A percentile compares a stretch with the other conserved stretches of the same genome.
These are phyloP conservation scores for Stictonetta naevosa DNA, from an alignment of 2,113 vertebrate genomes.

Conservation along the genomic window DNA sequence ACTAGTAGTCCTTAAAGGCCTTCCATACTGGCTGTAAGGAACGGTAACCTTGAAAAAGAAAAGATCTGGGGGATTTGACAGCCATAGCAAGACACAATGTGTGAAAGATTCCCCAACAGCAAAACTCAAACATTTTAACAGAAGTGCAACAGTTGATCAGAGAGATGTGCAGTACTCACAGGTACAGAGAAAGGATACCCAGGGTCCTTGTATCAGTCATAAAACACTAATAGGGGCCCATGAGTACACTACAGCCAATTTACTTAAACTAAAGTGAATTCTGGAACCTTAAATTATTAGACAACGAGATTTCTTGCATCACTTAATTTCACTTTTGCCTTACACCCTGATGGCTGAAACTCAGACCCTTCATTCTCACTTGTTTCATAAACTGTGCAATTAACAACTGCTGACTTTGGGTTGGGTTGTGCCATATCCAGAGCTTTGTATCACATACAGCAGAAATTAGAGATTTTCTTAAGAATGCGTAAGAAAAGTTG, in stretches of 20 bases:
- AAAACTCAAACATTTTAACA: constrained; percentile 67
- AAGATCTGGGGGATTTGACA: constrained; percentile 21
- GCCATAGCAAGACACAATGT: background rate
- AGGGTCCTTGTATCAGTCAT: constrained; percentile 38
- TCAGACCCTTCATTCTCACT: background rate
- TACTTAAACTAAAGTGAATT: constrained; percentile 67
- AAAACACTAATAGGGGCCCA: constrained; percentile 39
- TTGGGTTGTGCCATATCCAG: background rate
- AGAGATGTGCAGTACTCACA: constrained; percentile 11
- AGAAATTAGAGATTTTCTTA: background rate
- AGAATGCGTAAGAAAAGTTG: background rate
- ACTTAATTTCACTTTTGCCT: background rate
- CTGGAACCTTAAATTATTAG: constrained; percentile 38
- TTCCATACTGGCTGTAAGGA: background rate
- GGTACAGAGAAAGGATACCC: background rate
- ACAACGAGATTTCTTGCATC: constrained; percentile 1
- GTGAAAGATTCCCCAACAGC: constrained; percentile 45
- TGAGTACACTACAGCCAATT: constrained; percentile 17
- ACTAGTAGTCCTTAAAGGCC: background rate
- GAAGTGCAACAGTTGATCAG: constrained; percentile 59
- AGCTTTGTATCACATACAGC: background rate
- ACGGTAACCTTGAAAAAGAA: constrained; percentile 47
- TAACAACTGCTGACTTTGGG: background rate
- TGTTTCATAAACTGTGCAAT: background rate
- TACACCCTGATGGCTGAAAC: background rate